A percentile compares a stretch with the other conserved stretches of the same genome.
Evolutionary conservation across 2,888 invertebrate genomes (phyloP).

Genomic region (Eupithecia dodoneata): DNA sequence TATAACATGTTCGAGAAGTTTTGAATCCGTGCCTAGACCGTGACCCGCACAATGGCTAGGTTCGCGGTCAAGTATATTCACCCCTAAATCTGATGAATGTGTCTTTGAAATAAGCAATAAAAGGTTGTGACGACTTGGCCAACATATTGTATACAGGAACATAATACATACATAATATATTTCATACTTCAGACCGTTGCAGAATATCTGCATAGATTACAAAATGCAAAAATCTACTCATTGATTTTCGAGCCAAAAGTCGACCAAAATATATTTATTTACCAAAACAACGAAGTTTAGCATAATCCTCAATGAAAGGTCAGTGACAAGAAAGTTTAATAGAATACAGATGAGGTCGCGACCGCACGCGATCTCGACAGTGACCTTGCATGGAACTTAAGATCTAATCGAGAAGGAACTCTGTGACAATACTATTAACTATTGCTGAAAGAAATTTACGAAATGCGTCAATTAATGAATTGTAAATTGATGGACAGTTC

Average conservation of each 20-base stretch:
- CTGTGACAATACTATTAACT: conserved; percentile 2
- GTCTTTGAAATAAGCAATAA: no score
- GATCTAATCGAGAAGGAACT: conserved; percentile 21
- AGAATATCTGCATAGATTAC: not conserved
- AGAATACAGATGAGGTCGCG: conserved; percentile 50
- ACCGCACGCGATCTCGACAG: conserved; percentile 52
- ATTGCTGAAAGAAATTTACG: not conserved
- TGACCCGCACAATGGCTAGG: no score
- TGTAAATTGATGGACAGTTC: no score
- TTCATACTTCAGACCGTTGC: not conserved
- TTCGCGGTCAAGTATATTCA: no score
- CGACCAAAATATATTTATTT: not conserved
- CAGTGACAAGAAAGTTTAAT: conserved; percentile 54
- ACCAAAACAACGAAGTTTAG: not conserved
- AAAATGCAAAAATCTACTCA: not conserved
- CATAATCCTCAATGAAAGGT: conserved; percentile 16
- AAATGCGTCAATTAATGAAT: no score
- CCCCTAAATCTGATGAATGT: no score
- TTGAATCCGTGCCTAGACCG: no score
- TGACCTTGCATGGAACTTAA: conserved; percentile 47
- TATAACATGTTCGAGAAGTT: no score
- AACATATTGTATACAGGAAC: no score
- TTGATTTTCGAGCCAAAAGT: not conserved
- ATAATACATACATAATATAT: not conserved
- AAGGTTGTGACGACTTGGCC: no score